These are phyloP conservation scores for Umimayanthus chanpuru DNA, from an alignment of 92 coral and sea anemone species.

Conservation along the genomic window DNA sequence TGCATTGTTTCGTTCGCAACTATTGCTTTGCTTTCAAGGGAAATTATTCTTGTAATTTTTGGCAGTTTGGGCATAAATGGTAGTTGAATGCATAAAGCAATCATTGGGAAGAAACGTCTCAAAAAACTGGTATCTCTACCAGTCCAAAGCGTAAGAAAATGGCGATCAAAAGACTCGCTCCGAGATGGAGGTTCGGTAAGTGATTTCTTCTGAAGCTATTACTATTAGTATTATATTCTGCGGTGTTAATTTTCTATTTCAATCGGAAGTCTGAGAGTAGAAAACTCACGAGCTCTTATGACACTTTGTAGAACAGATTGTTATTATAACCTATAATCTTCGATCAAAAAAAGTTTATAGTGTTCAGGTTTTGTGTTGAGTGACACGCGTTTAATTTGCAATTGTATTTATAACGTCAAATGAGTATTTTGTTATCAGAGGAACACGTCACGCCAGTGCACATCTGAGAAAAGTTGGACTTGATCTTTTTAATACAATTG, in stretches of 20 bases:
- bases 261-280: too few relatives aligned
- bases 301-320: not conserved
- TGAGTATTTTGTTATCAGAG: too few relatives aligned
- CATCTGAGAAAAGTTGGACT: not conserved
- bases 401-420: not conserved
- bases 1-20: not conserved
- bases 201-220: not conserved
- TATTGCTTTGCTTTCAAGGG: not conserved
- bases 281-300: not conserved
- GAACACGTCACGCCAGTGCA: conserved; percentile 36
- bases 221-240: not conserved
- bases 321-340: too few relatives aligned
- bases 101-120: conserved; percentile 93
- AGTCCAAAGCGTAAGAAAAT: conserved; percentile 84
- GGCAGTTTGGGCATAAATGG: conserved; percentile 20
- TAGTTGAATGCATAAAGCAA: conserved; percentile 86
- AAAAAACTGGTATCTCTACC: conserved; percentile 92
- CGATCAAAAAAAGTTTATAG: too few relatives aligned
- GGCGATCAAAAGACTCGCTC: conserved; percentile 77
- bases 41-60: not conserved
- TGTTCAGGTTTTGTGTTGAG: not conserved
- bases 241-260: not conserved
- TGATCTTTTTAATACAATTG: not conserved
- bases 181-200: conserved; percentile 83
- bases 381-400: not conserved